Evolutionary conservation across 2,113 vertebrate species (phyloP).

Genomic region (Salvelinus namaycush): DNA sequence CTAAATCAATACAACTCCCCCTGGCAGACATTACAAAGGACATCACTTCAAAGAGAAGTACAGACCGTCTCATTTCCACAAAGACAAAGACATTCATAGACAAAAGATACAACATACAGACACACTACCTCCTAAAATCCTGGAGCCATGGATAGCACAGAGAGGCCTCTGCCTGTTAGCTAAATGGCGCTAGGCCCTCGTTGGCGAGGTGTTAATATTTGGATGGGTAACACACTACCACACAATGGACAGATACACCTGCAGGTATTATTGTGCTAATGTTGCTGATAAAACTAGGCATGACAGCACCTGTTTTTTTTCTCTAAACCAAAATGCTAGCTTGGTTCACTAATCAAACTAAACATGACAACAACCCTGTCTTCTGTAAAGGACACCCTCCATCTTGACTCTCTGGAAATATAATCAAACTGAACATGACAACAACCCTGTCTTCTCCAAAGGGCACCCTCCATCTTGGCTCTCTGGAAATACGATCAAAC

Average conservation of each 20-base stretch:
- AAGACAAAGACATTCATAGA: not conserved
- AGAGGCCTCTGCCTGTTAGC: conserved; percentile 9
- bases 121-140: too few relatives aligned
- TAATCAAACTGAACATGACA: not conserved
- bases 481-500: not conserved
- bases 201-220: conserved; percentile 55
- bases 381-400: too few relatives aligned
- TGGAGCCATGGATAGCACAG: too few relatives aligned
- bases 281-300: conserved; percentile 10
- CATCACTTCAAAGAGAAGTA: conserved; percentile 55
- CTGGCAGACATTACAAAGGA: conserved; percentile 61
- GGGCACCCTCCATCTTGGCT: too few relatives aligned
- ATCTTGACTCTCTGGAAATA: too few relatives aligned
- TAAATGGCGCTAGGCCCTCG: conserved; percentile 35
- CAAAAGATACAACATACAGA: not conserved
- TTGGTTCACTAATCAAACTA: not conserved
- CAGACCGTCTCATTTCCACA: conserved; percentile 18
- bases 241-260: conserved; percentile 61
- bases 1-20: conserved; percentile 43
- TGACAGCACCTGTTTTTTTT: conserved; percentile 35
- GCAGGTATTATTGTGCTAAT: conserved; percentile 65
- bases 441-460: too few relatives aligned
- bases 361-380: too few relatives aligned
- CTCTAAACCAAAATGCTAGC: not conserved
- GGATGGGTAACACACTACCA: conserved; percentile 31